Base-by-base conservation (phyloP, 2,888 invertebrate genomes). In the Agonopterix arenella region DNA sequence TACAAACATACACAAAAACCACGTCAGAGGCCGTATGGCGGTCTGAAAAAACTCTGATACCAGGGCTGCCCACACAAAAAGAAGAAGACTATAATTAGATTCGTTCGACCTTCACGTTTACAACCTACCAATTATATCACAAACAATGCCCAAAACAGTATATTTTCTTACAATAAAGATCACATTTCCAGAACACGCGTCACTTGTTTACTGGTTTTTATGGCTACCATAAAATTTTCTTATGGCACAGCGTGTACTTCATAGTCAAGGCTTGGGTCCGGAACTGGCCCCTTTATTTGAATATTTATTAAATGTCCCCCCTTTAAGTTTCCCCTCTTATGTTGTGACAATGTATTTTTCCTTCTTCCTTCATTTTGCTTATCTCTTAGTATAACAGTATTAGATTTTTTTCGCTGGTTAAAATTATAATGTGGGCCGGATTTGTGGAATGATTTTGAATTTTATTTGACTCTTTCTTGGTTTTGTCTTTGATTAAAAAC, bases 241-340 rank as follows among this genome's bases (percentile, higher is more conserved):
- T 46, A 47, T 38, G 38, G 46, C 40, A 45, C 28, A 11, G 11
- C 45, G 38, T 40, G 51, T 49, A 47, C 18, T 49, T 51, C 50
- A 47, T 54, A 47, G 55, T 36, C 18, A 59, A 58, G 61, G 64
- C 49, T 61, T 64, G 62, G 58, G 54, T 56, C 66, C 66, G 61
- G 59, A 68, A 66, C 68, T 62, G 71, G 70, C 62, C 71, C 68
- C 70, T 75, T 70, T 76, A 77, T 83, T 79, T 83, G 80, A 84
- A 84, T 84, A 84, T 83, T 84, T 82, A 83, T 82, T 77, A 78
- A 78, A 80, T 75, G 1, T 70, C 44, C 41, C 36, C 36, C 36
- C 8, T 44, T n/a, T 5, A 28, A 41, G 11, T n/a, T n/a, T 18
- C n/a, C 41, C 8, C 46, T 41, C 56, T 67, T 66, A 67, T 73